phyloP scores from a whole-genome alignment of 2,113 vertebrate species.

The Sebastes fasciatus region DNA sequence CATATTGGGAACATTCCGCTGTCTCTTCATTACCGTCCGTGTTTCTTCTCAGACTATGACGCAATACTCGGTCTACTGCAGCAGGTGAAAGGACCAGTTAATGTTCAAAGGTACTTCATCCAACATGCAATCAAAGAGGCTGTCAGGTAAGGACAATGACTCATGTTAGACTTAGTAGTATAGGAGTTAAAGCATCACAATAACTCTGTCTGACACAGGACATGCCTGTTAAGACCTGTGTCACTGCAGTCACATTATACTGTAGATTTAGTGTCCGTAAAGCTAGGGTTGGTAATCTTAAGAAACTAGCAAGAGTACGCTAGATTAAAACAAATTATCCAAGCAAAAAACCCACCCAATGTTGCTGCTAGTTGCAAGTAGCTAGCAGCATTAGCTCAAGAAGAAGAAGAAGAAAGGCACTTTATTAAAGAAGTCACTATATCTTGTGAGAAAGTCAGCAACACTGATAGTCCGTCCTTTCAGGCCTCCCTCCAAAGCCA shows the following conservation, averaged over 20 bases:
- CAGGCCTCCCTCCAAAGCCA: too few relatives aligned
- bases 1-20: background rate
- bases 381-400: too few relatives aligned
- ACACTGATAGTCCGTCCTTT: too few relatives aligned
- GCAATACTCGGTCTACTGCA: conserved; percentile 92
- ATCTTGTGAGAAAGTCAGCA: too few relatives aligned
- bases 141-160: conserved; percentile 85
- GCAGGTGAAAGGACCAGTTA: conserved; percentile 91
- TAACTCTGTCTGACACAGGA: background rate
- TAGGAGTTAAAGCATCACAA: background rate
- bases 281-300: background rate
- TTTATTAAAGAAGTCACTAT: too few relatives aligned
- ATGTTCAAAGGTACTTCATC: conserved; percentile 94
- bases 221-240: conserved; percentile 3
- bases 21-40: conserved; percentile 1
- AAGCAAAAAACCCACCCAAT: too few relatives aligned
- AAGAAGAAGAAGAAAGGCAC: too few relatives aligned
- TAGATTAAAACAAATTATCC: too few relatives aligned
- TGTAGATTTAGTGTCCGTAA: background rate
- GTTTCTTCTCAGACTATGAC: conserved; percentile 87
- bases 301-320: too few relatives aligned
- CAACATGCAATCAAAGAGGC: conserved; percentile 97
- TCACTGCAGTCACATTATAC: background rate
- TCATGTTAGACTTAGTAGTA: too few relatives aligned
- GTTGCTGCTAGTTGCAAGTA: too few relatives aligned